Percentiles rank a stretch among this genome's conserved stretches.
These are phyloP conservation scores for Sycophila texana DNA, from an alignment of 2,888 invertebrate genomes.

Conservation along the genomic window DNA sequence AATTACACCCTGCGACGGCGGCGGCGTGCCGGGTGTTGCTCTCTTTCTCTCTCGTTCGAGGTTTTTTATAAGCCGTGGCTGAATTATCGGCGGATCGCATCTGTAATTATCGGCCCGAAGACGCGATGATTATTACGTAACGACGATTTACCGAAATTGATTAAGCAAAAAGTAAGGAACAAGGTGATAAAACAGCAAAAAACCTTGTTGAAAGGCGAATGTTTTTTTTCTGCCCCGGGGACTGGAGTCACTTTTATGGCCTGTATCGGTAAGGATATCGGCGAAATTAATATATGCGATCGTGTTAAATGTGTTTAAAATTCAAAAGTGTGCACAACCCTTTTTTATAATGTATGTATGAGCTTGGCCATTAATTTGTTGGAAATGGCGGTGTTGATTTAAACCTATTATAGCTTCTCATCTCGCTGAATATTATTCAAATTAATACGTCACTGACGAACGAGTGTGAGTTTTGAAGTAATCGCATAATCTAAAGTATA, in stretches of 20 bases:
- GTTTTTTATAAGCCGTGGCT: constrained; percentile 21
- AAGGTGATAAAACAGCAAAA: constrained; percentile 40
- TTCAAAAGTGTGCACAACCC: background rate
- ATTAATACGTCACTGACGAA: too few species aligned
- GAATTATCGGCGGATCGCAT: constrained; percentile 45
- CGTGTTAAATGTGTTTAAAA: constrained; percentile 13
- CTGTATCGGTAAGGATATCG: constrained; percentile 32
- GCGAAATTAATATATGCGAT: background rate
- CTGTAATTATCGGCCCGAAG: constrained; percentile 45
- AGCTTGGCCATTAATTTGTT: background rate
- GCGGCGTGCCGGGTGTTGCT: constrained; percentile 11
- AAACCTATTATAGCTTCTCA: too few species aligned
- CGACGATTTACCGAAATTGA: constrained; percentile 54
- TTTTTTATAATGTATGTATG: constrained; percentile 18
- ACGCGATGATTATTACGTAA: constrained; percentile 47
- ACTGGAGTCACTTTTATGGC: background rate
- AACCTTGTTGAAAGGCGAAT: background rate
- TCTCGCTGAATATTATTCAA: too few species aligned
- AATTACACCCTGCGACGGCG: constrained; percentile 47
- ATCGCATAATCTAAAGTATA: too few species aligned
- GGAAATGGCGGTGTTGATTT: background rate
- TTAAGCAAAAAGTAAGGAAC: constrained; percentile 50
- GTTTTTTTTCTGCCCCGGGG: background rate
- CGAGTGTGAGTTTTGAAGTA: too few species aligned
- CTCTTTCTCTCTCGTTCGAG: background rate